Conservation (phyloP, 1,140 invertebrate species). For the Eulimnadia texana region DNA sequence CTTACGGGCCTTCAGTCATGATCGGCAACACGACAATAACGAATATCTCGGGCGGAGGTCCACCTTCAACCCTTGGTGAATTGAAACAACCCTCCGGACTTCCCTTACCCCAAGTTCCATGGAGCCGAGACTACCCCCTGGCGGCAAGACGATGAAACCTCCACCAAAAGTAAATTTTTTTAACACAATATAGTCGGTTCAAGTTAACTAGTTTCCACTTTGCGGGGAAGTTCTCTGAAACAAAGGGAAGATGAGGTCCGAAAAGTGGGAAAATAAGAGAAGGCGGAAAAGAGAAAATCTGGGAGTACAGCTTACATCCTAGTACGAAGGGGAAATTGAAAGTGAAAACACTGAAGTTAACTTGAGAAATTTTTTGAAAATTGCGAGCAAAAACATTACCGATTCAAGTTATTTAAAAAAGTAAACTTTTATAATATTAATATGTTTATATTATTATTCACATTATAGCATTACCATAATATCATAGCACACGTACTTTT, state of each 20-base stretch:
- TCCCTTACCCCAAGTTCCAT: constrained; percentile 9
- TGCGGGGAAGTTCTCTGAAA: too few relatives aligned
- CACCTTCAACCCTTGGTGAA: neutral
- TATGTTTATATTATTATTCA: neutral
- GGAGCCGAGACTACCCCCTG: constrained; percentile 14
- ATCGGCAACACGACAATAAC: neutral
- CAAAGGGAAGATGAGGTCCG: too few relatives aligned
- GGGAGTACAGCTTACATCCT: too few relatives aligned
- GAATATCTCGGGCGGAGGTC: neutral
- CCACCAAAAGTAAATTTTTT: neutral
- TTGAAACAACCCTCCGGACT: constrained; percentile 14
- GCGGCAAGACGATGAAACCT: neutral
- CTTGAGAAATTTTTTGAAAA: too few relatives aligned
- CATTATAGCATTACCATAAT: neutral
- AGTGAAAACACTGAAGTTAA: too few relatives aligned
- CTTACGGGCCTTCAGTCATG: neutral
- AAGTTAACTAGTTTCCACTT: too few relatives aligned
- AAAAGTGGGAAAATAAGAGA: too few relatives aligned
- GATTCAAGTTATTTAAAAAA: too few relatives aligned
- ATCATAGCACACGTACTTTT: neutral
- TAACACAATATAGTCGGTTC: too few relatives aligned
- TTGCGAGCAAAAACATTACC: too few relatives aligned
- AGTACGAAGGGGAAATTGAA: too few relatives aligned
- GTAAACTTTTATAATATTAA: neutral
- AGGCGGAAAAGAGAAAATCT: too few relatives aligned